Evolutionary conservation across 1,140 invertebrate genomes (phyloP), one percentile per base, ranked within the genome.

Genomic region (fruit fly (Drosophila melanogaster)): DNA sequence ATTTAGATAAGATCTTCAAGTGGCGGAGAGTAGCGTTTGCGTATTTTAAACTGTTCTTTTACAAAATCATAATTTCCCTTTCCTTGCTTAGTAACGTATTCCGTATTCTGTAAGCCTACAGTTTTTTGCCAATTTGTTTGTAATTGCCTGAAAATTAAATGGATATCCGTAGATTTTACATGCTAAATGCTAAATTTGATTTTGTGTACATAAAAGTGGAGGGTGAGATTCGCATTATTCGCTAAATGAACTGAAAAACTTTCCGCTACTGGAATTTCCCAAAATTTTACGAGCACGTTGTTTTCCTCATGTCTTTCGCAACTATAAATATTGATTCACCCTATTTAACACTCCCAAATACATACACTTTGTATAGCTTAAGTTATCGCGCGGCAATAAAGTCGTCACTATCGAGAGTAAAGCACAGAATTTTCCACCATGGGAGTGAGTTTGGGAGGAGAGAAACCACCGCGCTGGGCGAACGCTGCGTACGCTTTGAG

Each of bases 291-390:
- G 19, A 11, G 24, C 10, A 30, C 4, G 46, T 2, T 24, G 19
- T 57, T 7, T 43, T 38, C 41, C 15, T 26, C 17, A 12, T 12
- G 10, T 17, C 26, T 15, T 43, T 57, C 12, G 10, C 46, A 30
- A 56, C n/a, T 26, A 55, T 41, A 43, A 44, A 64, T n/a, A 46
- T 38, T 57, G 41, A 58, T 14, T 17, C 35, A 61, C 33, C 47
- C 22, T 38, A 50, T 67, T 67, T 19, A 65, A 37, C 46, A 46
- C 47, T 15, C 47, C 33, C 60, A 44, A 19, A 71, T 57, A 81
- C 66, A 59, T 51, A 67, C 74, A 81, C 77, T 83, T 79, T 74
- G 71, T 78, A 78, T 81, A 83, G 79, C 79, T 69, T 83, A 83
- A 83, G 79, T 59, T 47, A 47, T 70, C 64, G 64, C 64, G 41